phyloP scores from a whole-genome alignment of 2,113 vertebrate species.

The Dasyornis broadbenti region DNA sequence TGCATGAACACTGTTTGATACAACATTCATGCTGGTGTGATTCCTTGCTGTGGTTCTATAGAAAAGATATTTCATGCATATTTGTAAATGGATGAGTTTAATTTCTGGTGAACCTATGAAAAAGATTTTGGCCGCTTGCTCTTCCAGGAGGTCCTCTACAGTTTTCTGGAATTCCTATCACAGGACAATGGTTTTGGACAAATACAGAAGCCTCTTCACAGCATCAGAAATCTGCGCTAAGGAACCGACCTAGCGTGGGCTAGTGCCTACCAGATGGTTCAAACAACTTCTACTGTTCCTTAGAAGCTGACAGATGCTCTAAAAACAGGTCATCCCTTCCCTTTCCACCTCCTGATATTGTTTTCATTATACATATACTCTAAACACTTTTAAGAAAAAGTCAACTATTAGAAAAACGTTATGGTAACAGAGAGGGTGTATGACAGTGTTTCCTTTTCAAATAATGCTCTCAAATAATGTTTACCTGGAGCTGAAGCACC shows the following conservation, averaged over 20 bases:
- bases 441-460: background rate
- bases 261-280: background rate
- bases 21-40: background rate
- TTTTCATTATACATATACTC: background rate
- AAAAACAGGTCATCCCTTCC: background rate
- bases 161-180: background rate
- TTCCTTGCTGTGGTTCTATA: background rate
- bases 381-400: background rate
- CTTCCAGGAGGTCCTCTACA: background rate
- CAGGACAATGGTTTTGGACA: background rate
- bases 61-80: background rate
- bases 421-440: background rate
- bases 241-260: accelerated
- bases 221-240: background rate
- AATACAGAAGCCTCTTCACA: background rate
- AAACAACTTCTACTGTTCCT: background rate
- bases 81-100: background rate
- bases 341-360: background rate
- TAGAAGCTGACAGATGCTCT: background rate
- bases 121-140: background rate
- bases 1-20: background rate
- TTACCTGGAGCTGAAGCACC: background rate
- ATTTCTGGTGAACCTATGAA: background rate
- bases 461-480: background rate
- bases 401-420: background rate